A percentile compares a stretch with the other conserved stretches of the same genome.
Conservation (phyloP, 2,797 vertebrate species). For the Pantherophis vulpinus region DNA sequence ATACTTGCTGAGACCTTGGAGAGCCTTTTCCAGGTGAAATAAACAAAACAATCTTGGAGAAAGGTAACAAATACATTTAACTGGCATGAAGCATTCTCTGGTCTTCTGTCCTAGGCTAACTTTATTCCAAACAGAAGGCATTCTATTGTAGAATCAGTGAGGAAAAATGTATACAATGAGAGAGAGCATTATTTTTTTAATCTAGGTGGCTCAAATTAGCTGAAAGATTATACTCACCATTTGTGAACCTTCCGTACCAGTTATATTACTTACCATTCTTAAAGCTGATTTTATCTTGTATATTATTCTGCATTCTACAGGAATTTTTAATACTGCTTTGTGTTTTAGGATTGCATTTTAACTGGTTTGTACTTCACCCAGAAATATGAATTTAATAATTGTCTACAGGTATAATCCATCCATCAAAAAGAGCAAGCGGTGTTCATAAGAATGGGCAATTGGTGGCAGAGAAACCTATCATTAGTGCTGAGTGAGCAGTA, state of each 20-base stretch:
- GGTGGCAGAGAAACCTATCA: no score
- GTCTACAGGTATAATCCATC: not conserved
- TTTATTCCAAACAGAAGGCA: not conserved
- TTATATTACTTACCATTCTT: not conserved
- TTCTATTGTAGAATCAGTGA: not conserved
- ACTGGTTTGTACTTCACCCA: not conserved
- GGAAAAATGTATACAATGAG: not conserved
- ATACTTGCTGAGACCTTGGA: not conserved
- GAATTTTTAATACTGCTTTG: not conserved
- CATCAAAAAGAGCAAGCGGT: not conserved
- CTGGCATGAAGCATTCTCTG: no score
- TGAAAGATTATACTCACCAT: not conserved
- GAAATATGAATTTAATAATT: not conserved
- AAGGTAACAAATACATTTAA: not conserved
- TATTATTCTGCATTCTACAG: not conserved
- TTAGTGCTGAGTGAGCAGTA: not conserved
- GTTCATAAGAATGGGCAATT: not conserved
- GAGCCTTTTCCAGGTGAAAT: not conserved
- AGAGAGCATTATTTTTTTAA: not conserved
- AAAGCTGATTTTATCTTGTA: not conserved
- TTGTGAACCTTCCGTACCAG: not conserved
- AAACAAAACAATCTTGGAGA: not conserved
- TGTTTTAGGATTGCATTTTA: not conserved
- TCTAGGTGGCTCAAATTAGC: not conserved
- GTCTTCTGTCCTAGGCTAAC: no score